Conservation (phyloP, 2,888 invertebrate genomes). For the Alentia gelatinosa region DNA sequence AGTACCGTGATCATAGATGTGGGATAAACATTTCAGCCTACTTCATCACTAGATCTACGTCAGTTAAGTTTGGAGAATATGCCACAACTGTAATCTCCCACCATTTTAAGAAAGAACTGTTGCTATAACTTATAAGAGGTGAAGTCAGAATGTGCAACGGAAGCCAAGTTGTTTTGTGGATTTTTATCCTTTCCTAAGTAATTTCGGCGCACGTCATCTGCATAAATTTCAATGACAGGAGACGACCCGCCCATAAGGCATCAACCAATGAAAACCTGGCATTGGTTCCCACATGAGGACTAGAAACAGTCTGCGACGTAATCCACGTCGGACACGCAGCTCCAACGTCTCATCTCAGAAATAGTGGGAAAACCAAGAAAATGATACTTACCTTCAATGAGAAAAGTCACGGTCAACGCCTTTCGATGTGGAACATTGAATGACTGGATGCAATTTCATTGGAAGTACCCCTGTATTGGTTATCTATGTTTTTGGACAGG, state of each 20-base stretch:
- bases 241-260: neutral
- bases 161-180: neutral
- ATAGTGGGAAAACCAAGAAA: neutral
- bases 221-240: neutral
- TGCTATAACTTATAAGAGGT: neutral
- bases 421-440: neutral
- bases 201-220: neutral
- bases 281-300: neutral
- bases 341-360: neutral
- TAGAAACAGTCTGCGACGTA: neutral
- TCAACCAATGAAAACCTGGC: neutral
- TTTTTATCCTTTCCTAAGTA: neutral
- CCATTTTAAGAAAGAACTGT: neutral
- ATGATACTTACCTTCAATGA: conserved; percentile 9
- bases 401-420: neutral
- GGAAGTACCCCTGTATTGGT: neutral
- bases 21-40: neutral
- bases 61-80: neutral
- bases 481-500: neutral
- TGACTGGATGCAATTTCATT: neutral
- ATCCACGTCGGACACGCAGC: neutral
- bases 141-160: neutral
- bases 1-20: neutral
- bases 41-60: neutral
- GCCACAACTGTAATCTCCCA: neutral